Evolutionary conservation across 2,888 invertebrate species (phyloP).

Genomic region (Omphaloscelis lunosa): DNA sequence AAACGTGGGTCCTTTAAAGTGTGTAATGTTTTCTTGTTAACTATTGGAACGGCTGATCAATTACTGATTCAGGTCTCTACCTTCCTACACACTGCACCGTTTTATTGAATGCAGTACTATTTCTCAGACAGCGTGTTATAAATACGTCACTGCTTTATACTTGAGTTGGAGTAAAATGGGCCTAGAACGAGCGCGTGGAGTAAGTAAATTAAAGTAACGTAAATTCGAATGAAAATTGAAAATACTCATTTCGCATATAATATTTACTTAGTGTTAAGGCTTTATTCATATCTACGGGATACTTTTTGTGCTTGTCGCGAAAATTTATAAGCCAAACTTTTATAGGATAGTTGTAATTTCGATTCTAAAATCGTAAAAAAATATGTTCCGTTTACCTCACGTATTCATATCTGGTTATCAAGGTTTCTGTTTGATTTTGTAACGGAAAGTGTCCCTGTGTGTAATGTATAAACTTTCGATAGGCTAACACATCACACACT

Average conservation of each 20-base stretch:
- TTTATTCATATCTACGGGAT: not conserved
- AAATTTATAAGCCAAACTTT: not conserved
- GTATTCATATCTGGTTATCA: not conserved
- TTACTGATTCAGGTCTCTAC: not conserved
- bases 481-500: not conserved
- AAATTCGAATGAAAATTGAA: not conserved
- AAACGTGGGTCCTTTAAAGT: not conserved
- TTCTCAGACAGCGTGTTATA: not conserved
- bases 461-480: not conserved
- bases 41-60: not conserved
- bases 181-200: too few species aligned
- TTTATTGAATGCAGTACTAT: not conserved
- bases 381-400: too few species aligned
- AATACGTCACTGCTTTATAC: not conserved
- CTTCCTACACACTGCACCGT: not conserved
- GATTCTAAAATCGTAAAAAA: too few species aligned
- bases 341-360: not conserved
- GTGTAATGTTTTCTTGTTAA: constrained; percentile 7
- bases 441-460: not conserved
- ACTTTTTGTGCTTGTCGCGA: not conserved
- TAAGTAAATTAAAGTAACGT: too few species aligned
- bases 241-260: too few species aligned
- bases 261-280: not conserved
- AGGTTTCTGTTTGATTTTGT: not conserved
- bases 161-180: too few species aligned